Base-by-base conservation (phyloP, 2,888 invertebrate genomes). In the Meiosimyza decipiens region DNA sequence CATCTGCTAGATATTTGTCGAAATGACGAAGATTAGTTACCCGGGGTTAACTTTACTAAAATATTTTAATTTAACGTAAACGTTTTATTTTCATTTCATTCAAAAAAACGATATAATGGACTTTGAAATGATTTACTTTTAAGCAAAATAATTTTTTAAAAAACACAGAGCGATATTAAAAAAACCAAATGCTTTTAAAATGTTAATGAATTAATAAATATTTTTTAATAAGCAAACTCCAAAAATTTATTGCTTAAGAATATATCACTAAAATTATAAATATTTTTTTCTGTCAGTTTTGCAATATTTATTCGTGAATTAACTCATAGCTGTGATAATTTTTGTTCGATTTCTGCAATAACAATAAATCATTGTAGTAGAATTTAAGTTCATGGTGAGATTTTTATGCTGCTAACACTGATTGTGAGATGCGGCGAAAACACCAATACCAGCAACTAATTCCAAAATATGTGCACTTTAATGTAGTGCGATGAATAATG, bases 171-270 rank as follows among this genome's bases (percentile, higher is more conserved):
- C 1, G 4, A 9, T 0, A 40, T 40, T 40, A 1, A n/a, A 54
- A 54, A 40, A 15, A 18, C n/a, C n/a, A 15, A 66, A 40, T 66
- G 40, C 54, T 55, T 55, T 67, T 33, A 67, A 67, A 67, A 67
- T 55, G 16, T 55, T n/a, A 54, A 67, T 55, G 18, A 67, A 67
- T 64, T 64, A 64, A 18, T 51, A 55, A 54, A 55, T 13, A 54
- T 54, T 65, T 15, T 51, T 12, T 16, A 51, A 6, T 7, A 18
- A 63, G 2, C 33, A 9, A 33, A 60, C 9, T 28, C 11, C 6
- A 60, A 22, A 60, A 22, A 62, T 62, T 62, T 62, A 62, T 62
- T 40, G 40, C 62, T 62, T 16, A 12, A 64, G 16, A 64, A 64
- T n/a, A 16, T 47, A 18, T 49, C 51, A 22, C 55, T 54, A 6